These are phyloP conservation scores for Stichodactyla mertensii DNA, from an alignment of 64 coral and sea anemone genomes.

Conservation along the genomic window DNA sequence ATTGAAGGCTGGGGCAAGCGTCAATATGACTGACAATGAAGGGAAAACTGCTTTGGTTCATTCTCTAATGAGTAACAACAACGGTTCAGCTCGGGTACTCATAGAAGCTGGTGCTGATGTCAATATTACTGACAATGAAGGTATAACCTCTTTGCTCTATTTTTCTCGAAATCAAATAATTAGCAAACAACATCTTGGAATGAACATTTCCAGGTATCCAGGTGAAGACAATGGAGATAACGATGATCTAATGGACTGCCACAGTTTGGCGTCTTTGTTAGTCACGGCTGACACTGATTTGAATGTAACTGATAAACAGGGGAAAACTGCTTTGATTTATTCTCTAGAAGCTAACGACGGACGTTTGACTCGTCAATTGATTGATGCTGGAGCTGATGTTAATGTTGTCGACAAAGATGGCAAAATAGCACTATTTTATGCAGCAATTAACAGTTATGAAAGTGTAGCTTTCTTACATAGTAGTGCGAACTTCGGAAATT, in stretches of 20 bases:
- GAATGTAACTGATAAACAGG: not conserved
- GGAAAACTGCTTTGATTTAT: not conserved
- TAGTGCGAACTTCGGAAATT: not conserved
- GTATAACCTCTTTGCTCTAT: too few relatives aligned
- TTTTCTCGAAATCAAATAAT: too few relatives aligned
- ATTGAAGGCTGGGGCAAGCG: too few relatives aligned
- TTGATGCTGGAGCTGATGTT: not conserved
- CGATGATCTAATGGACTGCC: not conserved
- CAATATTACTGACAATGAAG: too few relatives aligned
- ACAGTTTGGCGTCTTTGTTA: not conserved
- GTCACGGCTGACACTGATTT: not conserved
- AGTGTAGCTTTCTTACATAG: not conserved
- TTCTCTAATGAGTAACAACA: too few relatives aligned
- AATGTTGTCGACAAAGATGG: not conserved
- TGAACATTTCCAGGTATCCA: too few relatives aligned
- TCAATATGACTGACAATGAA: too few relatives aligned
- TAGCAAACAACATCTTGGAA: too few relatives aligned
- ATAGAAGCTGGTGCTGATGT: too few relatives aligned
- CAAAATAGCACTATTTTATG: not conserved
- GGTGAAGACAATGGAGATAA: not conserved
- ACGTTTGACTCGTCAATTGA: not conserved
- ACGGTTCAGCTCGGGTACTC: too few relatives aligned
- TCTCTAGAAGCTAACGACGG: not conserved
- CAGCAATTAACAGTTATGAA: not conserved
- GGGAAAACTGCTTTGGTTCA: too few relatives aligned